Percentiles rank a stretch among this genome's conserved stretches.
phyloP scores from a whole-genome alignment of 2,113 vertebrate species.

The Syrmaticus mikado region DNA sequence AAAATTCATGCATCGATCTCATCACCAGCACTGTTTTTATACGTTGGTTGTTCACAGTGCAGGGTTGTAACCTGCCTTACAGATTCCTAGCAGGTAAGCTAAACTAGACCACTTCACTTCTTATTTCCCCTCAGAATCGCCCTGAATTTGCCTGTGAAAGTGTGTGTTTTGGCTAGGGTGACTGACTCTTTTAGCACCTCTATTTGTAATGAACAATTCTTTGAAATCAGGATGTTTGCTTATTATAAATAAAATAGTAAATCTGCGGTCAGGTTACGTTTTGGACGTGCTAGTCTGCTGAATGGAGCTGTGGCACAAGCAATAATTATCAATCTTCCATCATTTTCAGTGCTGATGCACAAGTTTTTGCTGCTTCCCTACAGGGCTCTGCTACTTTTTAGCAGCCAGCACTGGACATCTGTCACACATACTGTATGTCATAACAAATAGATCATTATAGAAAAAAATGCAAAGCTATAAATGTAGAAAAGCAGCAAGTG shows the following conservation, averaged over 20 bases:
- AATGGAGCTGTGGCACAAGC: neutral
- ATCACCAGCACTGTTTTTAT: neutral
- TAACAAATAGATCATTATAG: conserved; percentile 73
- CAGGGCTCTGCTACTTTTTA: conserved; percentile 65
- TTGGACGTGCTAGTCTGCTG: neutral
- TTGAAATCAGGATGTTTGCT: conserved; percentile 12
- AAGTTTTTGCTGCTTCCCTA: conserved; percentile 67
- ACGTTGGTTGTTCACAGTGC: neutral
- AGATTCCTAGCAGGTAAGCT: neutral
- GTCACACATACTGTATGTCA: conserved; percentile 76
- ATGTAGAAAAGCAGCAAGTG: conserved; percentile 50
- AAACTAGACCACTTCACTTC: neutral
- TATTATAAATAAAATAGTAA: neutral
- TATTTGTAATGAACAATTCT: neutral
- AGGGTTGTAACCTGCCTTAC: neutral
- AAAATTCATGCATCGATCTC: neutral
- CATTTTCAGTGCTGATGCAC: conserved; percentile 31
- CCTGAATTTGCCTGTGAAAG: conserved; percentile 5
- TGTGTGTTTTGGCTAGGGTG: neutral
- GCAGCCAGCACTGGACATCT: conserved; percentile 75
- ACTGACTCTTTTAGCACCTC: neutral
- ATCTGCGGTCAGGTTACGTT: neutral
- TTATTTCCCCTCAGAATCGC: conserved; percentile 34
- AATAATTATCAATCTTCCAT: conserved; percentile 44
- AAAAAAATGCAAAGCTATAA: conserved; percentile 42